These are phyloP conservation scores for Parotia lawesii DNA, from an alignment of 2,113 vertebrate genomes.

Conservation along the genomic window DNA sequence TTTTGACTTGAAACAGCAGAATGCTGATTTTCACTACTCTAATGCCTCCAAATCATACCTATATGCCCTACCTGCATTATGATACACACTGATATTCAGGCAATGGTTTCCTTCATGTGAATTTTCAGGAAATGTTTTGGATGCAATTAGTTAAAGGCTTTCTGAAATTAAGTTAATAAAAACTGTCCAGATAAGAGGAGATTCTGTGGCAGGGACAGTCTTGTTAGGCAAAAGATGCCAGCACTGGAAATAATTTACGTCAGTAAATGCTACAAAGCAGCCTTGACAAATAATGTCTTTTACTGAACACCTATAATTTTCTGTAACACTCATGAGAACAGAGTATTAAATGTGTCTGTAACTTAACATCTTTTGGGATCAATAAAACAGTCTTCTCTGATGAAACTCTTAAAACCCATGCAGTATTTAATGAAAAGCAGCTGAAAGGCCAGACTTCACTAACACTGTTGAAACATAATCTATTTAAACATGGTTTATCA, in stretches of 20 bases:
- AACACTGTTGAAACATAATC: neutral
- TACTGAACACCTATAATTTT: neutral
- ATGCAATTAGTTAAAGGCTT: neutral
- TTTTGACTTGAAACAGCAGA: neutral
- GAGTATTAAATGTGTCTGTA: neutral
- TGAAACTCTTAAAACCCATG: neutral
- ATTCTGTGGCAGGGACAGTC: neutral
- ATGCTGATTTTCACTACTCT: neutral
- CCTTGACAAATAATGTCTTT: neutral
- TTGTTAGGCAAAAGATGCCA: neutral
- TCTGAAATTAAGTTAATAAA: neutral
- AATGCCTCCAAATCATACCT: neutral
- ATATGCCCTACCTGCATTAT: neutral
- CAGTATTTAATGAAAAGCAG: neutral
- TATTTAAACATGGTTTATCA: conserved; percentile 55
- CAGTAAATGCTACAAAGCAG: neutral
- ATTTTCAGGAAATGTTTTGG: neutral
- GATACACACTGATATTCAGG: neutral
- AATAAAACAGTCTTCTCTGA: neutral
- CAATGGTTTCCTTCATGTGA: neutral
- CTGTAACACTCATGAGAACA: neutral
- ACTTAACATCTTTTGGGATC: neutral
- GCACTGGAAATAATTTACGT: neutral
- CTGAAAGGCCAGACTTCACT: neutral
- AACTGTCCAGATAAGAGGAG: neutral